Evolutionary conservation across 2,888 invertebrate genomes (phyloP).

Genomic region (Mesoligia furuncula): DNA sequence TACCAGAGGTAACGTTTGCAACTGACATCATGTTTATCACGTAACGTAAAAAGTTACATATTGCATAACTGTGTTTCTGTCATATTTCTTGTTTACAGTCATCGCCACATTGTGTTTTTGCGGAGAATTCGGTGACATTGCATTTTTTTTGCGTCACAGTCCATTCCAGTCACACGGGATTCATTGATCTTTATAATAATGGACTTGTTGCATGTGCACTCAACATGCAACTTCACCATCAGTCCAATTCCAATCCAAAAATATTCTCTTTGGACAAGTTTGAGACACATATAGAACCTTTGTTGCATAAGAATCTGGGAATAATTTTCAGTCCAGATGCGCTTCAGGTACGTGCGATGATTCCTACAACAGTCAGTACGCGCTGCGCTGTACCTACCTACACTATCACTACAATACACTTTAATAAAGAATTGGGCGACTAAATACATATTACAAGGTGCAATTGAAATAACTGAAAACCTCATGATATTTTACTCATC

Average conservation of each 20-base stretch:
- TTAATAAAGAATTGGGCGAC: background rate
- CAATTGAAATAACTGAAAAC: background rate
- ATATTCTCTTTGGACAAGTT: conserved; percentile 86
- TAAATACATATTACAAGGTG: background rate
- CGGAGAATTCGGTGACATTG: conserved; percentile 84
- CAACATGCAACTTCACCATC: conserved; percentile 82
- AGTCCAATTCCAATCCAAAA: conserved; percentile 76
- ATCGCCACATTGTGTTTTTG: conserved; percentile 85
- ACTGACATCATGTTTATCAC: background rate
- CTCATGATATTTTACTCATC: background rate
- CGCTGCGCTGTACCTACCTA: background rate
- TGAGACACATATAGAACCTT: conserved; percentile 84
- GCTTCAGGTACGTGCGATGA: conserved; percentile 74
- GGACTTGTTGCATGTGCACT: conserved; percentile 85
- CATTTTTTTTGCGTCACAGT: conserved; percentile 85
- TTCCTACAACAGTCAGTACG: background rate
- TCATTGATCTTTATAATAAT: conserved; percentile 85
- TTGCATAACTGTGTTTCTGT: background rate
- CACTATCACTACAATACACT: background rate
- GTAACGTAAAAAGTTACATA: background rate
- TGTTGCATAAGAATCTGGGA: conserved; percentile 82
- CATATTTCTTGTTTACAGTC: conserved; percentile 76
- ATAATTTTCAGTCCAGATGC: conserved; percentile 85
- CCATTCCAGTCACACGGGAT: conserved; percentile 77
- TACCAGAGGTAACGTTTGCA: conserved; percentile 80